Evolutionary conservation across 2,797 vertebrate genomes (phyloP), one percentile per base, ranked within the genome.

Genomic region (Staurois parvus): DNA sequence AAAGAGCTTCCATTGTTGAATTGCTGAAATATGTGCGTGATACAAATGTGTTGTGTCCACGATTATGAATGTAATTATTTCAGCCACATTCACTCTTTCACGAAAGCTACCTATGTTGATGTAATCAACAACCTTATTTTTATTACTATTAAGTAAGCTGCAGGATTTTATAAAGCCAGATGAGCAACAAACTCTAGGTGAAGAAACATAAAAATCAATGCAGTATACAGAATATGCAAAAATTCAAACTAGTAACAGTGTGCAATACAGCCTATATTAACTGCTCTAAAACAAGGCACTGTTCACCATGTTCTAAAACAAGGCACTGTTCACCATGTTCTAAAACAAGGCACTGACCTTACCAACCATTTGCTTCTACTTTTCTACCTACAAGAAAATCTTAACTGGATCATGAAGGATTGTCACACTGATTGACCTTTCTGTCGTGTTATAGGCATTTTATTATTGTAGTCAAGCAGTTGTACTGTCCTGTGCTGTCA

Each of bases 101-200:
- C 66, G 11, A n/a, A 62, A 10, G 83, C 17, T 86, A 79, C 34
- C 66, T 84, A 88, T 68, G 2, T n/a, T 66, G 21, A 72, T 28
- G 21, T 48, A 73, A 73, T 21, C 2, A 81, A 73, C 70, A 59
- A 40, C 81, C 29, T 88, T 81, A 85, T 34, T 2, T 21, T 69
- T 89, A 89, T 86, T 88, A 80, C 72, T 72, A 76, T 62, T 78
- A 69, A 73, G 85, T 84, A 77, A 89, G 32, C 62, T 62, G 45
- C 62, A 48, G 67, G 19, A 12, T 83, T 59, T n/a, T 84, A 88
- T 89, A 88, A 42, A 79, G 34, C 24, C 83, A 87, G 34, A 68
- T 37, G 28, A 78, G 48, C 81, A 70, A 26, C 15, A 81, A 12
- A 62, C 87, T 26, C 67, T 15, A 45, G 42, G 42, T 45, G 83